Conservation (phyloP, 2,797 vertebrate species). For the Falco cherrug region DNA sequence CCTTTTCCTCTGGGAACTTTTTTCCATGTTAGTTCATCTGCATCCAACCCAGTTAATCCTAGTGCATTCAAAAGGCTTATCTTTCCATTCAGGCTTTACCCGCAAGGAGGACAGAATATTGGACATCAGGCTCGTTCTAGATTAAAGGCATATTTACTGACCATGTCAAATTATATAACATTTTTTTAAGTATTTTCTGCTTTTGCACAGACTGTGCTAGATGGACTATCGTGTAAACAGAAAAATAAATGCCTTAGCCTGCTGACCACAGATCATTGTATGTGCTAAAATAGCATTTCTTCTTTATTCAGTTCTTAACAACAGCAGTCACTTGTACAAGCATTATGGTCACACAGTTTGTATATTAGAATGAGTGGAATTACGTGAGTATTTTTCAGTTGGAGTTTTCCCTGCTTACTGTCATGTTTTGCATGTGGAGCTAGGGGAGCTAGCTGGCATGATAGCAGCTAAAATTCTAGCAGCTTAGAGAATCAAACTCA, state of each 20-base stretch:
- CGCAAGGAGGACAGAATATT: background rate
- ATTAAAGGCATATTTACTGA: slow-evolving; percentile 28
- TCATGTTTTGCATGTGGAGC: background rate
- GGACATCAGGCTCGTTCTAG: background rate
- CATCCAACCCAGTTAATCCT: slow-evolving; percentile 18
- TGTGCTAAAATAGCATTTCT: slow-evolving; percentile 27
- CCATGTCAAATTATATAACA: slow-evolving; percentile 40
- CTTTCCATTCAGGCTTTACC: background rate
- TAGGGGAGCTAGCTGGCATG: background rate
- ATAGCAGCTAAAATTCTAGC: background rate
- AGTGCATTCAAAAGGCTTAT: background rate
- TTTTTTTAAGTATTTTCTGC: background rate
- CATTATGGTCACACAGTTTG: background rate
- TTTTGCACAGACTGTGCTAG: background rate
- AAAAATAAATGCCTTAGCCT: background rate
- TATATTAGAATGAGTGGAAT: background rate
- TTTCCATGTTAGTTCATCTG: slow-evolving; percentile 6
- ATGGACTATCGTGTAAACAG: background rate
- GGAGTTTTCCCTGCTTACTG: slow-evolving; percentile 10
- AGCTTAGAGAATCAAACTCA: background rate
- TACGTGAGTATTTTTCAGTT: background rate
- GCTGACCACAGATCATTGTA: background rate
- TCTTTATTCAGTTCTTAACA: background rate
- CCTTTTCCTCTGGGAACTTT: slow-evolving; percentile 20
- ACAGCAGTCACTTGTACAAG: background rate